Evolutionary conservation across 2,888 invertebrate genomes (phyloP).

Genomic region (Drosophila mulleri): DNA sequence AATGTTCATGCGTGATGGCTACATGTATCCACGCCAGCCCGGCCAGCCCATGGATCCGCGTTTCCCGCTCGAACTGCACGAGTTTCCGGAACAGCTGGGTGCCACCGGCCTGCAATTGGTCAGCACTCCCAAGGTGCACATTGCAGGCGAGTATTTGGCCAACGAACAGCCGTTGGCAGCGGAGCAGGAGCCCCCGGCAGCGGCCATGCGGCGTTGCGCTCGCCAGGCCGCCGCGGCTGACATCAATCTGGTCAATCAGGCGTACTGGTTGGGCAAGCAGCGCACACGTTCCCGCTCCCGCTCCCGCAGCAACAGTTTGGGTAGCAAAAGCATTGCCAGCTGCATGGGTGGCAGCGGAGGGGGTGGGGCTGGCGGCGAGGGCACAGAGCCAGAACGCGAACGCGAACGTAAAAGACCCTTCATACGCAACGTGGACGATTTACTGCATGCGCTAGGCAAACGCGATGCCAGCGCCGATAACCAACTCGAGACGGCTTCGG

Average conservation of each 20-base stretch:
- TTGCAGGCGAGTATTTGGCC: slow-evolving; percentile 83
- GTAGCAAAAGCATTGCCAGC: slow-evolving; percentile 68
- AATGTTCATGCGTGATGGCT: slow-evolving; percentile 84
- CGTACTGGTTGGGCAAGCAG: slow-evolving; percentile 83
- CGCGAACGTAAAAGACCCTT: slow-evolving; percentile 64
- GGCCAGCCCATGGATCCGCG: slow-evolving; percentile 84
- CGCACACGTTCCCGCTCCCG: slow-evolving; percentile 73
- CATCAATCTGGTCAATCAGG: slow-evolving; percentile 82
- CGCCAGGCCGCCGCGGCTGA: slow-evolving; percentile 80
- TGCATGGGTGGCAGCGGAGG: slow-evolving; percentile 52
- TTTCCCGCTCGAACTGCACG: slow-evolving; percentile 83
- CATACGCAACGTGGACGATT: slow-evolving; percentile 83
- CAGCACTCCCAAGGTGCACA: slow-evolving; percentile 82
- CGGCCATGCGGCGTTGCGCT: slow-evolving; percentile 63
- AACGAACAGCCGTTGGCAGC: slow-evolving; percentile 56
- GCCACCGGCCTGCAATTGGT: slow-evolving; percentile 81
- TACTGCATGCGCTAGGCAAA: slow-evolving; percentile 78
- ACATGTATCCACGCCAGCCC: slow-evolving; percentile 84
- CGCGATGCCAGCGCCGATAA: slow-evolving; percentile 60
- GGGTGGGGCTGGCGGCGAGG: slow-evolving; percentile 7
- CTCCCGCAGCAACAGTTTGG: slow-evolving; percentile 83
- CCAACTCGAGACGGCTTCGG: slow-evolving; percentile 67
- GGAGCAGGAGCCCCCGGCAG: slow-evolving; percentile 51
- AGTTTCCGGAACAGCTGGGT: slow-evolving; percentile 82
- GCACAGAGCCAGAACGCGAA: slow-evolving; percentile 20